phyloP scores from a whole-genome alignment of 2,888 invertebrate genomes.

The Dryobota labecula region DNA sequence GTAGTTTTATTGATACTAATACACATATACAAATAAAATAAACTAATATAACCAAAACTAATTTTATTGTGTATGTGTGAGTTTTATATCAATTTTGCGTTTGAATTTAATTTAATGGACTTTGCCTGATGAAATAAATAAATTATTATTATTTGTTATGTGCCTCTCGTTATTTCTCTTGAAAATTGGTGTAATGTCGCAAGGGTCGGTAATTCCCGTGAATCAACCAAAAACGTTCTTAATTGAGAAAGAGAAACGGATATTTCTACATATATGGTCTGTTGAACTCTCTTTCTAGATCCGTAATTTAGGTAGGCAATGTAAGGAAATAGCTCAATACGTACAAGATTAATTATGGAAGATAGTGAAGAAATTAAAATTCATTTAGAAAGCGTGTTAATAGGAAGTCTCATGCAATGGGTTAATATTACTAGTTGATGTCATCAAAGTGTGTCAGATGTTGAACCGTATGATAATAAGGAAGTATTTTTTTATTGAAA shows the following conservation, averaged over 20 bases:
- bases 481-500: neutral
- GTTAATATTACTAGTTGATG: neutral
- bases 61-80: no score
- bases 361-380: neutral
- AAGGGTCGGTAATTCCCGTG: neutral
- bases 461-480: neutral
- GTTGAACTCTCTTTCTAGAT: constrained; percentile 42
- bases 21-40: no score
- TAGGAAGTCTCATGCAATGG: constrained; percentile 5
- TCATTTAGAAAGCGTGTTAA: neutral
- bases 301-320: constrained; percentile 18
- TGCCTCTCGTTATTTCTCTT: neutral
- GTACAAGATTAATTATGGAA: constrained; percentile 35
- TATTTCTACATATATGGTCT: constrained; percentile 46
- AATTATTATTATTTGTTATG: no score
- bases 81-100: no score
- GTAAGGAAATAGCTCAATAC: constrained; percentile 33
- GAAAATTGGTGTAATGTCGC: no score
- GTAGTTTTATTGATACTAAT: no score
- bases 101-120: no score
- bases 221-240: neutral
- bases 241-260: constrained; percentile 51
- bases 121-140: no score
- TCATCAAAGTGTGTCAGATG: neutral
- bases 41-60: no score